Evolutionary conservation across 2,113 vertebrate species (phyloP), one percentile per base, ranked within the genome.

Genomic region (Cyprinodon variegatus): DNA sequence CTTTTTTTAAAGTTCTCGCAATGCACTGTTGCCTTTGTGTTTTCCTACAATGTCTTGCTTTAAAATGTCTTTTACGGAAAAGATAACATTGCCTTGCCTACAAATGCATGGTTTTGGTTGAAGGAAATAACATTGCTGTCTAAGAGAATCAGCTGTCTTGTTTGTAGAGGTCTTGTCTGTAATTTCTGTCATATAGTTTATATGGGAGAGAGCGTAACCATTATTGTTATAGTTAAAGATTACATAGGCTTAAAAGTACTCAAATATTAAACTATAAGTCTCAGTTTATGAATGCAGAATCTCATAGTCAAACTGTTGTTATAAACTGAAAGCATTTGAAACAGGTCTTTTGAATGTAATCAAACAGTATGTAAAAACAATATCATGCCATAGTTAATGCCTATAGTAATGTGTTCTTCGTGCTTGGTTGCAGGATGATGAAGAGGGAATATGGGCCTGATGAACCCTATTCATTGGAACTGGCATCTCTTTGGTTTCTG

Each of bases 371-470:
- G 13, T 62, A 53, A 64, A 8, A 40, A 1, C 15, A 37, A 8
- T 65, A 66, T 29, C 8, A 60, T 65, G 14, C 12, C 6, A 62
- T 53, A 4, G 11, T 43, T 69, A 60, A 41, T 72, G 12, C 12
- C 64, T 45, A 12, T 3, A 53, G 62, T 15, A 40, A 68, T 0
- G 29, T 74, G 20, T 82, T 64, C 43, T 22, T 12, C 29, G 8
- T 95, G 89, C 94, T 89, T 88, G 83, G 82, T 88, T 64, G 85
- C 90, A 99, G 98, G 98, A 99, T 92, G 98, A 99, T 85, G 98
- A 99, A 94, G 98, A 99, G 88, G 98, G 98, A 85, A 99, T 99
- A 92, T 99, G 98, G 98, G 98, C 98, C 83, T 99, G 96, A 93
- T 95, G 95, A 93, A 86, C 80, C 38, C 89, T 93, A 89, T 57